These are phyloP conservation scores for Pogonus chalceus DNA, from an alignment of 1,140 invertebrate species.

Conservation along the genomic window DNA sequence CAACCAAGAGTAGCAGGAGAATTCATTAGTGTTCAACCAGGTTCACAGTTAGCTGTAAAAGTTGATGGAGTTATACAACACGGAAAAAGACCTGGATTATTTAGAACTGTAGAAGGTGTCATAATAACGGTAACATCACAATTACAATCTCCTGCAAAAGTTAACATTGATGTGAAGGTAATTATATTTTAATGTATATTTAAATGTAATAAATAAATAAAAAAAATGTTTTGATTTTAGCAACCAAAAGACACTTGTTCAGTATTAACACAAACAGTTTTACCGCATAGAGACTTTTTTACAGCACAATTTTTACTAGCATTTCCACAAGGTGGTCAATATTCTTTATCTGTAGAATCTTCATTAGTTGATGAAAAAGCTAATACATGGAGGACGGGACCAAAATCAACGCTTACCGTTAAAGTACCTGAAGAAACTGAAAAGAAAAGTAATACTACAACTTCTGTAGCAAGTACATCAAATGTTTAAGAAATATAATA, in stretches of 20 bases:
- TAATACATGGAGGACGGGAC: constrained; percentile 66
- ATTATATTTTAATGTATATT: too few species aligned
- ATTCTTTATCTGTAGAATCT: constrained; percentile 56
- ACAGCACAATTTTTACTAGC: constrained; percentile 66
- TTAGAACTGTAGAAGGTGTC: constrained; percentile 58
- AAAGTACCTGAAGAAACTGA: constrained; percentile 58
- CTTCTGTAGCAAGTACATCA: background rate
- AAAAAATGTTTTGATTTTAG: too few species aligned
- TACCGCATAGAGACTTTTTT: constrained; percentile 74
- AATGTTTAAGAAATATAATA: too few species aligned
- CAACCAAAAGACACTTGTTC: constrained; percentile 13
- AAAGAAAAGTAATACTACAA: background rate
- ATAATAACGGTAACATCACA: constrained; percentile 59
- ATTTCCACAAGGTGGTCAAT: constrained; percentile 42
- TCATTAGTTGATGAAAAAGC: constrained; percentile 61
- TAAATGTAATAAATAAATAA: too few species aligned
- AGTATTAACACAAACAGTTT: constrained; percentile 46
- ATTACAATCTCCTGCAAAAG: constrained; percentile 34
- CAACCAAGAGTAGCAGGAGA: constrained; percentile 69
- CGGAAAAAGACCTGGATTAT: constrained; percentile 51
- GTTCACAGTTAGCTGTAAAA: constrained; percentile 71
- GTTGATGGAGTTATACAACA: constrained; percentile 81
- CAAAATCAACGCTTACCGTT: constrained; percentile 53
- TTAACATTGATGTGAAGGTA: constrained; percentile 29
- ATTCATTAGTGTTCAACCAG: constrained; percentile 61